Evolutionary conservation across 2,113 vertebrate species (phyloP).

Genomic region (Daboia siamensis): DNA sequence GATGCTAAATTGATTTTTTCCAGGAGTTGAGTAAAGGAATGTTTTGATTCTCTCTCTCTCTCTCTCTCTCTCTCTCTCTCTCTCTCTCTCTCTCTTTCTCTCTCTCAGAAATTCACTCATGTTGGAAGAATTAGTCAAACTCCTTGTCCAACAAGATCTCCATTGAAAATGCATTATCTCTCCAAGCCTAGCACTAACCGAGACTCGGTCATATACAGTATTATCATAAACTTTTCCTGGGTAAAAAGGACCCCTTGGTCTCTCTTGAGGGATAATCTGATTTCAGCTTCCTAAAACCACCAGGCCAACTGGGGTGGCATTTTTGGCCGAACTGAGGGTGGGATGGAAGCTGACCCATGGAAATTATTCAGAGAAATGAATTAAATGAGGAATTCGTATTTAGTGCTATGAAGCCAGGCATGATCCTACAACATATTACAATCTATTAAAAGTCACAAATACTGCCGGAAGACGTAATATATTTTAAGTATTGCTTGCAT

Average conservation of each 20-base stretch:
- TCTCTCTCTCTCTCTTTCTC: too few relatives aligned
- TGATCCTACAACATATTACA: constrained; percentile 4
- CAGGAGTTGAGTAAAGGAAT: constrained; percentile 21
- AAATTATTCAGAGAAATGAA: background rate
- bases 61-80: background rate
- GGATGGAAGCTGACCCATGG: background rate
- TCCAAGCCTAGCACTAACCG: constrained; percentile 60
- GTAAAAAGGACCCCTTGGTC: constrained; percentile 55
- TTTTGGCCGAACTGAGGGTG: background rate
- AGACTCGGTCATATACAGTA: constrained; percentile 71
- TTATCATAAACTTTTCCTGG: constrained; percentile 72
- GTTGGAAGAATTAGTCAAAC: constrained; percentile 69
- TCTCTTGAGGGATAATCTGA: constrained; percentile 65
- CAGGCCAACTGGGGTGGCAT: constrained; percentile 60
- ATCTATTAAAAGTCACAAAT: constrained; percentile 2
- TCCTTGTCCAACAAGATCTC: constrained; percentile 68
- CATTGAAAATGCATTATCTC: constrained; percentile 72
- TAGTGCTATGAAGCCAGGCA: constrained; percentile 1
- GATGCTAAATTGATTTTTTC: constrained; percentile 54
- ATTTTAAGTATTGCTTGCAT: background rate
- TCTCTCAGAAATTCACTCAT: constrained; percentile 60
- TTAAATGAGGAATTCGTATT: background rate
- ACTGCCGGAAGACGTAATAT: background rate
- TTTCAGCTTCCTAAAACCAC: constrained; percentile 59
- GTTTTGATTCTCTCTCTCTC: constrained; percentile 46